phyloP scores from a whole-genome alignment of 1,140 invertebrate species.

The Drosophila mayri region DNA sequence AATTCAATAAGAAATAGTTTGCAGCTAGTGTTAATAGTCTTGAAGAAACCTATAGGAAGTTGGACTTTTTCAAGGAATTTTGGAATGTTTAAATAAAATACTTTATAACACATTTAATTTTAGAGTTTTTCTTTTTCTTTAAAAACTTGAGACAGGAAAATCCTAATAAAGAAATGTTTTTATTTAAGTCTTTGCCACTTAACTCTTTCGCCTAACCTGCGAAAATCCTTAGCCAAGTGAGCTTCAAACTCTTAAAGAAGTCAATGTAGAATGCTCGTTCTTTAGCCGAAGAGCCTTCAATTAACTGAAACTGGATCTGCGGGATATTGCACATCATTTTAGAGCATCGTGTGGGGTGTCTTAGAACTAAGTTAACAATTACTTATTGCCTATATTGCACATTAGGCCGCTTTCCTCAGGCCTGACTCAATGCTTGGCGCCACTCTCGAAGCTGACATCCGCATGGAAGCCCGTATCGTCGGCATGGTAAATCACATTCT shows the following conservation, averaged over 20 bases:
- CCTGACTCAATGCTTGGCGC: constrained; percentile 57
- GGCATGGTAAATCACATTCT: constrained; percentile 91
- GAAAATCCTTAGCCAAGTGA: constrained; percentile 37
- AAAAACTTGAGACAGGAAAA: neutral
- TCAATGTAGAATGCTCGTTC: constrained; percentile 16
- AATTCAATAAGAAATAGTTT: neutral
- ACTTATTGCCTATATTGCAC: constrained; percentile 52
- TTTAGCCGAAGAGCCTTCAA: neutral
- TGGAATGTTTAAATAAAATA: neutral
- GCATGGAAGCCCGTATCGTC: constrained; percentile 91
- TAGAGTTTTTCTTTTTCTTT: neutral
- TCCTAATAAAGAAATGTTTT: neutral
- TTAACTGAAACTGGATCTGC: neutral
- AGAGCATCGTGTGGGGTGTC: neutral
- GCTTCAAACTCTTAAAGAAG: neutral
- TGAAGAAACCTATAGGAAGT: neutral
- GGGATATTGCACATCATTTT: neutral
- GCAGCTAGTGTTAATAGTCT: neutral
- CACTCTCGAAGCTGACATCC: constrained; percentile 87
- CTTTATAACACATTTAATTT: neutral
- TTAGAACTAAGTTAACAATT: constrained; percentile 33
- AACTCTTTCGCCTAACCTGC: constrained; percentile 32
- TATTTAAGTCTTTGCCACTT: constrained; percentile 6
- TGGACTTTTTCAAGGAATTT: neutral
- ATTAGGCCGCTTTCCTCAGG: constrained; percentile 5